Evolutionary conservation across 2,113 vertebrate species (phyloP), one percentile per base, ranked within the genome.

Genomic region (Ptyas mucosa): DNA sequence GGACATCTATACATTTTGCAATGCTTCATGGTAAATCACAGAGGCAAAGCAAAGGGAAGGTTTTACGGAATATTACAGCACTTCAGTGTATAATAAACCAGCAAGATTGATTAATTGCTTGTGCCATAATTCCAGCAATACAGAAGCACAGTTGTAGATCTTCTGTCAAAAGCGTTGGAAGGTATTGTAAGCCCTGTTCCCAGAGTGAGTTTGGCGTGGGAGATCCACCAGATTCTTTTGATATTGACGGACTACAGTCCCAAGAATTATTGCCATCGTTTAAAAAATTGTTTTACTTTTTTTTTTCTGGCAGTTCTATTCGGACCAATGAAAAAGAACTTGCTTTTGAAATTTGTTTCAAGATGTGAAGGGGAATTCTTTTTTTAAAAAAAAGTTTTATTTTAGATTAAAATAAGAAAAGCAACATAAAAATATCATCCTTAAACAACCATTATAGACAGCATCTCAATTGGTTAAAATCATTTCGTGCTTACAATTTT

Each of bases 41-140:
- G 49, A 92, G 20, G 93, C 0, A 3, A 94, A 95, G 55, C 53
- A 93, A 88, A 3, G 10, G 75, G 93, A 94, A 95, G 92, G 0
- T 49, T 43, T 94, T 93, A 52, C 11, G 7, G 53, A 86, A 92
- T 7, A 43, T 91, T 14, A 11, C 0, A 11, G 85, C 90, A 91
- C n/a, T 91, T 26, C 53, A 3, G 93, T 95, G 21, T 49, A 34
- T 5, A 55, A 26, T 85, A 88, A 55, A 85, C 52, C 34, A 20
- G 39, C 87, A 49, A 54, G n/a, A 75, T 43, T 85, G 61, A 52
- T 95, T 64, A 90, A 57, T 54, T 87, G 92, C 53, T 89, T 14
- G n/a, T 75, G n/a, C 49, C 0, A 89, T 3, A 0, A 11, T 2
- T 51, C 55, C 49, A 91, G 92, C 92, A 14, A 86, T 87, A 43